Conservation (phyloP, 2,797 vertebrate species). For the Anolis apletophallus region DNA sequence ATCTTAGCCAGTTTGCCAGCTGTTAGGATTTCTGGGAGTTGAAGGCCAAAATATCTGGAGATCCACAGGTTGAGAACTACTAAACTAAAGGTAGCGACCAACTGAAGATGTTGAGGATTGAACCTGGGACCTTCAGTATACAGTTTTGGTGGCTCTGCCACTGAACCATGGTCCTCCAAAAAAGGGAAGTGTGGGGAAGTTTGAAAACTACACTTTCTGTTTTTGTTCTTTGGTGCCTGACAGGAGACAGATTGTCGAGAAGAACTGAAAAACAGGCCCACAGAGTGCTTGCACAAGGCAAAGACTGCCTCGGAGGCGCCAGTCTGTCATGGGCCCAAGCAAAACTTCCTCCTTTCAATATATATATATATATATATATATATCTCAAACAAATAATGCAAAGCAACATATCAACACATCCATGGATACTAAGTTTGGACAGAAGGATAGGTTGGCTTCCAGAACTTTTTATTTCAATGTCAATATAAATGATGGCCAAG, state of each 20-base stretch:
- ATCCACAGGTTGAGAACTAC: no score
- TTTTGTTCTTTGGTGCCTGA: conserved; percentile 51
- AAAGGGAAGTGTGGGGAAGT: conserved; percentile 4
- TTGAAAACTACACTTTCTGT: conserved; percentile 13
- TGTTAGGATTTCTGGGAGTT: no score
- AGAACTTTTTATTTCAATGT: not conserved
- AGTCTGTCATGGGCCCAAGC: conserved; percentile 79
- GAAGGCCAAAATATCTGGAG: no score
- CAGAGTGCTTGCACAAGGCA: conserved; percentile 71
- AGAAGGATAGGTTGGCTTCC: not conserved
- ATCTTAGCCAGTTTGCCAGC: no score
- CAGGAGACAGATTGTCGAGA: conserved; percentile 33
- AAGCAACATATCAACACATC: no score
- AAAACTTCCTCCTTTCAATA: conserved; percentile 83
- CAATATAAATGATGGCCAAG: no score
- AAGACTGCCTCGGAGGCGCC: conserved; percentile 76
- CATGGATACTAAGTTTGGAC: not conserved
- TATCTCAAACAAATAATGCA: conserved; percentile 57
- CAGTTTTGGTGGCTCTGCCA: no score
- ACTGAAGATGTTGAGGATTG: no score
- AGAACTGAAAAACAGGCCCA: conserved; percentile 38
- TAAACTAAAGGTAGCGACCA: no score
- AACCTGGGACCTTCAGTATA: not conserved
- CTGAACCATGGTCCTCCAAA: not conserved
- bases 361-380: conserved; percentile 42